Evolutionary conservation across 2,888 invertebrate species (phyloP), one percentile per base, ranked within the genome.

Genomic region (Papilio gigon): DNA sequence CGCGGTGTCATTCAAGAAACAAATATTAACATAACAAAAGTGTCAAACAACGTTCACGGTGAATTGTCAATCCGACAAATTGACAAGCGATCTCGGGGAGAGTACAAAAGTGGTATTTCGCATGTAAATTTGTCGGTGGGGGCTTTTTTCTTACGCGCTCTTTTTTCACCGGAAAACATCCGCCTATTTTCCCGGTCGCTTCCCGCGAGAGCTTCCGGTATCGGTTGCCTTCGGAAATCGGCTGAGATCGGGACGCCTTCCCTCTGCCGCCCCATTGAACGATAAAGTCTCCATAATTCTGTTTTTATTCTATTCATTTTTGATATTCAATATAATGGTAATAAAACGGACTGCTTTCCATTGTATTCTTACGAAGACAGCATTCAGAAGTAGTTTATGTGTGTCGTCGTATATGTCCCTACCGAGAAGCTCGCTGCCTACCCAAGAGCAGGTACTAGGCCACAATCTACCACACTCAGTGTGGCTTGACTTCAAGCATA

Each of bases 151-250:
- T 87, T 87, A 81, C 78, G 72, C 71, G 72, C 77, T 78, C 78
- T 79, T 84, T 86, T 87, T 87, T 81, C 80, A 79, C 81, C 80
- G 83, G 84, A 85, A 86, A 85, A 88, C 90, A 91, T 91, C 91
- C 92, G 90, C 86, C 88, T 88, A 89, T 91, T 92, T 91, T 92
- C 90, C 86, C 90, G 90, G 87, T 89, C 87, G 89, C 89, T 85
- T 88, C 83, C 88, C 88, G 88, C 86, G 84, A 77, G 84, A 86
- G 82, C 82, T 83, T 86, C 85, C 85, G 87, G 79, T 84, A 84
- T 85, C 84, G 84, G 86, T 81, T 42, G 78, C 84, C 84, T 84
- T 85, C 86, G 88, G 87, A 86, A 88, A 89, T 89, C 87, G 87
- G 86, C 84, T 85, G 86, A 84, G 80, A 78, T 81, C 76, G 77